Evolutionary conservation across 2,888 invertebrate genomes (phyloP).

Genomic region (Vannuccia rotundouncinata): DNA sequence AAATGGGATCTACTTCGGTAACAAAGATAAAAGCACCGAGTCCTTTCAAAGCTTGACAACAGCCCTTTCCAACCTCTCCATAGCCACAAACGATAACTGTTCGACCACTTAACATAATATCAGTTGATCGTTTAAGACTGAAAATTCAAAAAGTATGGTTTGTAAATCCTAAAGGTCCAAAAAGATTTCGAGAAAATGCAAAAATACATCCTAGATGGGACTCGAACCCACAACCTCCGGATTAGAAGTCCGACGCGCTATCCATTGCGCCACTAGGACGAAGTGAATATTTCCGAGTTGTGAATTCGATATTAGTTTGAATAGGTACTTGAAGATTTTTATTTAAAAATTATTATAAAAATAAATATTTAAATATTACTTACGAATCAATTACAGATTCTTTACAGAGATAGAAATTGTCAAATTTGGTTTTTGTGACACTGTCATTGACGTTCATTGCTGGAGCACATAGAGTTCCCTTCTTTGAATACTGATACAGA

Average conservation of each 20-base stretch:
- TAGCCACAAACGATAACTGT: conserved; percentile 92
- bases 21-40: conserved; percentile 84
- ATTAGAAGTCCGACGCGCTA: conserved; percentile 1
- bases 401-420: conserved; percentile 89
- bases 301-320: too few relatives aligned
- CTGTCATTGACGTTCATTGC: conserved; percentile 98
- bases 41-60: conserved; percentile 86
- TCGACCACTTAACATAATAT: conserved; percentile 94
- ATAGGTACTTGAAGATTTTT: too few relatives aligned
- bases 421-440: conserved; percentile 94
- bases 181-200: too few relatives aligned
- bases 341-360: too few relatives aligned
- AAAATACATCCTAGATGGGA: not conserved
- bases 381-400: conserved; percentile 74
- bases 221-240: not conserved
- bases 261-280: conserved; percentile 9
- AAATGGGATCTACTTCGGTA: conserved; percentile 94
- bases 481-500: conserved; percentile 87
- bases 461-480: conserved; percentile 83
- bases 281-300: too few relatives aligned
- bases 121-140: conserved; percentile 78
- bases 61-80: conserved; percentile 93
- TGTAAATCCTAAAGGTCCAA: too few relatives aligned
- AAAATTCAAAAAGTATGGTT: conserved; percentile 18
- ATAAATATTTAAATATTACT: conserved; percentile 57